Conservation (phyloP, 2,888 invertebrate genomes). For the Reticulitermes lucifugus region DNA sequence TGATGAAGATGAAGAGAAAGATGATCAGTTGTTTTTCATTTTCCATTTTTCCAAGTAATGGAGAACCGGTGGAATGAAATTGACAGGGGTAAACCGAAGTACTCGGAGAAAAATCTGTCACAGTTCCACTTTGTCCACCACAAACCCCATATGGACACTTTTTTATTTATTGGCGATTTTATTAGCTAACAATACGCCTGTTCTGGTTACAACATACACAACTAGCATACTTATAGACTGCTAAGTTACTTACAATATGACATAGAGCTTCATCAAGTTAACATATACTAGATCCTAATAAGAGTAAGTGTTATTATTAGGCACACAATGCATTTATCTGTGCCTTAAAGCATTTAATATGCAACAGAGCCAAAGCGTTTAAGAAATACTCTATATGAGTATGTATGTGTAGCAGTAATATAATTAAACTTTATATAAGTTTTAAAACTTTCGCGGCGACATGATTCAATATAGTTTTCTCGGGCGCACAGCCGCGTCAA, state of each 20-base stretch:
- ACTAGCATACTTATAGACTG: slow-evolving; percentile 31
- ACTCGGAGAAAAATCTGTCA: too few relatives aligned
- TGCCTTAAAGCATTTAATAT: background rate
- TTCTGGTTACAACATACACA: slow-evolving; percentile 25
- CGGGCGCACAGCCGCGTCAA: too few relatives aligned
- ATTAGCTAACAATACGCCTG: slow-evolving; percentile 40
- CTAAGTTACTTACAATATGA: background rate
- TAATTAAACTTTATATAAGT: background rate
- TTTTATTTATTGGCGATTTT: background rate
- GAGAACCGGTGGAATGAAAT: too few relatives aligned
- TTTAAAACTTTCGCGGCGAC: too few relatives aligned
- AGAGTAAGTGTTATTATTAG: background rate
- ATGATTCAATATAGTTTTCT: background rate
- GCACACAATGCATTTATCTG: background rate
- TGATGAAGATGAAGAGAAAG: too few relatives aligned
- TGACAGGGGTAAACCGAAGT: too few relatives aligned
- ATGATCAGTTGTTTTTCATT: too few relatives aligned
- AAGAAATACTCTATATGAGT: background rate
- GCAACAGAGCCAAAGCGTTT: background rate
- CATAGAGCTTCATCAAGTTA: background rate
- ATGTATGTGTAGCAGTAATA: background rate
- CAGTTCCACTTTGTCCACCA: too few relatives aligned
- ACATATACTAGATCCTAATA: background rate
- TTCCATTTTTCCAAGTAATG: too few relatives aligned
- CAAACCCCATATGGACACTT: background rate